A percentile compares a stretch with the other conserved stretches of the same genome.
These are phyloP conservation scores for Epistrophe grossulariae DNA, from an alignment of 2,888 invertebrate genomes.

Conservation along the genomic window DNA sequence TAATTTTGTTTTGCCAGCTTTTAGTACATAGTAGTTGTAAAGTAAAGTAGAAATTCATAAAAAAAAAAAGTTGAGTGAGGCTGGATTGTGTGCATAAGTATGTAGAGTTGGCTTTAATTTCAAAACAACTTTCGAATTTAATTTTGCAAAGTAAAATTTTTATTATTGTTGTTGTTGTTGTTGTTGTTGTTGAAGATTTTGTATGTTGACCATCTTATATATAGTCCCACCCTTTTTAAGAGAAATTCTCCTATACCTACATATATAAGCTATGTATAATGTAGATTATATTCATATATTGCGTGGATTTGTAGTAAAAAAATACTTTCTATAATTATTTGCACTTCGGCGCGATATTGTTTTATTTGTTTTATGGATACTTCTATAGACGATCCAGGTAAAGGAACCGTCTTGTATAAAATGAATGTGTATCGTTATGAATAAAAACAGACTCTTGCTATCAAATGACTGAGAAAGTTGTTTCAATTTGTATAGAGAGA, in stretches of 20 bases:
- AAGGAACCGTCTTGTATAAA: constrained; percentile 53
- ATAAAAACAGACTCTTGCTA: constrained; percentile 40
- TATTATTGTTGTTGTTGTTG: too few species aligned
- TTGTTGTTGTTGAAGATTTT: not conserved
- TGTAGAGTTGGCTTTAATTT: constrained; percentile 61
- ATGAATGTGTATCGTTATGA: constrained; percentile 38
- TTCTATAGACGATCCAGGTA: not conserved
- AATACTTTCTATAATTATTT: not conserved
- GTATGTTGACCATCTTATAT: constrained; percentile 34
- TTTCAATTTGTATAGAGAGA: not conserved
- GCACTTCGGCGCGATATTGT: not conserved
- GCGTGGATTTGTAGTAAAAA: not conserved
- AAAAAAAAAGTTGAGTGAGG: constrained; percentile 10
- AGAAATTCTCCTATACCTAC: constrained; percentile 55
- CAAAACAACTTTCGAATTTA: constrained; percentile 73
- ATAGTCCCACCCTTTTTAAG: constrained; percentile 56
- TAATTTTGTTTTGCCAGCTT: not conserved
- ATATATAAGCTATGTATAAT: not conserved
- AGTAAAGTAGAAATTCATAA: constrained; percentile 14
- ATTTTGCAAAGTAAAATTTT: constrained; percentile 69
- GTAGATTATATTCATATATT: not conserved
- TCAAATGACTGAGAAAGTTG: constrained; percentile 46
- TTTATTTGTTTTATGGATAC: not conserved
- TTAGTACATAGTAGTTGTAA: not conserved
- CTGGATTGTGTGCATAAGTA: constrained; percentile 7